Conservation (phyloP, 2,113 vertebrate species). For the Candoia aspera region DNA sequence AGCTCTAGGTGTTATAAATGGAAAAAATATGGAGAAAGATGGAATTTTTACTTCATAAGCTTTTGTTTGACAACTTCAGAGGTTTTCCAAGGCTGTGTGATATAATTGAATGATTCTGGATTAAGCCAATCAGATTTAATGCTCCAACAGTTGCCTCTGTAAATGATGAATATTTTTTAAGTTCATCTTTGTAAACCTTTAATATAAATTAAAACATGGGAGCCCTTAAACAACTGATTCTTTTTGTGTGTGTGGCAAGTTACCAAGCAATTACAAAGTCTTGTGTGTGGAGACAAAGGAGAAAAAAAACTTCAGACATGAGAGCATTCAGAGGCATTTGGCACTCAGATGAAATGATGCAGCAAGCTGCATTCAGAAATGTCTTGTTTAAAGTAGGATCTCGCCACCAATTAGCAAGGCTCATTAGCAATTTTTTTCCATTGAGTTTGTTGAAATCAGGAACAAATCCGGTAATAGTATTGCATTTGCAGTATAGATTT, state of each 20-base stretch:
- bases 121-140: neutral
- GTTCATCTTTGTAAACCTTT: constrained; percentile 41
- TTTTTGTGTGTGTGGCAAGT: constrained; percentile 17
- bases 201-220: constrained; percentile 36
- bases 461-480: constrained; percentile 23
- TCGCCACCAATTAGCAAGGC: constrained; percentile 50
- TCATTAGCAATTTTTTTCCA: constrained; percentile 29
- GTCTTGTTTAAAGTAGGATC: constrained; percentile 38
- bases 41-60: neutral
- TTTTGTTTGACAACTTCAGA: neutral
- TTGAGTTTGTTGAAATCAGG: constrained; percentile 19
- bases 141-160: neutral
- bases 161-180: constrained; percentile 36
- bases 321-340: constrained; percentile 48
- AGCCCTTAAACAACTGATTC: constrained; percentile 9
- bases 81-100: neutral
- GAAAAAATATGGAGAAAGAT: neutral
- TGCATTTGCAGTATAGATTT: neutral
- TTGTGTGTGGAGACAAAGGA: constrained; percentile 53
- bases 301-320: constrained; percentile 20
- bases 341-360: constrained; percentile 12
- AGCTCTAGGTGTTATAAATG: neutral
- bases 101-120: neutral
- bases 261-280: constrained; percentile 60
- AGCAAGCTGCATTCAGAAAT: constrained; percentile 43